Evolutionary conservation across 2,797 vertebrate species (phyloP).

Genomic region (Coccyzus lansbergi): DNA sequence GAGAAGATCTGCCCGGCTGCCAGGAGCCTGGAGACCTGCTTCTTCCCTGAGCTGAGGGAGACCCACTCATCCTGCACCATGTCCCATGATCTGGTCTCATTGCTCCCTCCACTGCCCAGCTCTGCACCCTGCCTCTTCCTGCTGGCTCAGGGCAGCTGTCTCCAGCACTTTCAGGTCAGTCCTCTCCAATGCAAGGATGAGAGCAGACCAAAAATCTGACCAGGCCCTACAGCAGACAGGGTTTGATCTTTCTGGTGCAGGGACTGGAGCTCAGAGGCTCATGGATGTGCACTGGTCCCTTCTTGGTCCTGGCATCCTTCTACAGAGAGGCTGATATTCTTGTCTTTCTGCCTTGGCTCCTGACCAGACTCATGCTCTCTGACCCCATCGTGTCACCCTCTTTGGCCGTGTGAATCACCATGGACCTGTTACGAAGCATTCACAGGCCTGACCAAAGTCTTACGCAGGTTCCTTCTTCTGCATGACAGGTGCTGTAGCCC

Average conservation of each 20-base stretch:
- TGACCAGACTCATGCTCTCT: neutral
- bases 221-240: no score
- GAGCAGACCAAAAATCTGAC: neutral
- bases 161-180: neutral
- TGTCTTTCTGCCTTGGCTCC: neutral
- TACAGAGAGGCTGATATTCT: neutral
- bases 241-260: no score
- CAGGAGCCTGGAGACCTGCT: neutral
- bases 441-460: neutral
- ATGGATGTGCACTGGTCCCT: neutral
- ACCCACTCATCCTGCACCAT: fast-evolving
- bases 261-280: no score
- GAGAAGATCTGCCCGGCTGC: neutral
- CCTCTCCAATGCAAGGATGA: neutral
- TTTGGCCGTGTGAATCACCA: neutral
- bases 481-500: neutral
- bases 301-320: neutral
- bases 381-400: neutral
- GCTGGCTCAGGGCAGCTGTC: no score
- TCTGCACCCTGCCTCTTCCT: neutral
- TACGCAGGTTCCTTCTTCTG: neutral
- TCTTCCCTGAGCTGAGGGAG: neutral
- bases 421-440: neutral
- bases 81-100: neutral
- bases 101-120: conserved; percentile 7